phyloP scores from a whole-genome alignment of 2,797 vertebrate genomes.

The Sebastes oblongus region DNA sequence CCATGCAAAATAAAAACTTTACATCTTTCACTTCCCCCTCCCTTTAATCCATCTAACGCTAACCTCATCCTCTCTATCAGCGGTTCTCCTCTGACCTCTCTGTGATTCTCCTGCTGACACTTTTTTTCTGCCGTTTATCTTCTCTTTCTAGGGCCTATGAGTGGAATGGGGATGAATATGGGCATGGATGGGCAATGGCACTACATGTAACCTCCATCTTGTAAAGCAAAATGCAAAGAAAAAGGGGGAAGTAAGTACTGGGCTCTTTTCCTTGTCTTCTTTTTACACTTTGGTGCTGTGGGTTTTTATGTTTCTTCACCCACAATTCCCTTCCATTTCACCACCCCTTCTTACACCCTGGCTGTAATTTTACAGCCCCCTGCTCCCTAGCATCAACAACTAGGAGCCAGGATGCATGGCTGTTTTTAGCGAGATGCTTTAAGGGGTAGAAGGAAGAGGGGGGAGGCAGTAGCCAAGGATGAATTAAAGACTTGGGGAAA shows the following conservation, averaged over 20 bases:
- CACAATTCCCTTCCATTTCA: slow-evolving; percentile 48
- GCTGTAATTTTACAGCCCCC: slow-evolving; percentile 12
- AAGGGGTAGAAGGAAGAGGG: background rate
- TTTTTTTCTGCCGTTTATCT: slow-evolving; percentile 84
- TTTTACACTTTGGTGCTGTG: slow-evolving; percentile 61
- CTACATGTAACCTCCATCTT: slow-evolving; percentile 90
- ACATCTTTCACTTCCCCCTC: background rate
- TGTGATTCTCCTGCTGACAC: slow-evolving; percentile 82
- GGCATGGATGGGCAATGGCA: slow-evolving; percentile 93
- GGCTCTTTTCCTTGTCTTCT: slow-evolving; percentile 82
- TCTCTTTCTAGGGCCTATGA: slow-evolving; percentile 88
- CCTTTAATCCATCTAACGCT: slow-evolving; percentile 52
- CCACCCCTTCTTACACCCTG: slow-evolving; percentile 3
- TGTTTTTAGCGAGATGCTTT: slow-evolving; percentile 49
- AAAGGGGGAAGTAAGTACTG: slow-evolving; percentile 98
- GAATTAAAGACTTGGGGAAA: slow-evolving; percentile 62
- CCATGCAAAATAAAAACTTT: slow-evolving; percentile 17
- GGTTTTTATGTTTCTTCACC: slow-evolving; percentile 31
- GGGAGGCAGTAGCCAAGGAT: slow-evolving; percentile 26
- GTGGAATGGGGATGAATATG: slow-evolving; percentile 93
- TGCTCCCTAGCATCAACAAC: slow-evolving; percentile 18
- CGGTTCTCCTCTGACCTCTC: slow-evolving; percentile 68
- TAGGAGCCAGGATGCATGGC: slow-evolving; percentile 29
- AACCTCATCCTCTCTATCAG: slow-evolving; percentile 49
- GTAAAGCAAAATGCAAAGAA: slow-evolving; percentile 89